These are phyloP conservation scores for Acanthococcus lagerstroemiae DNA, from an alignment of 2,888 invertebrate genomes.

Conservation along the genomic window DNA sequence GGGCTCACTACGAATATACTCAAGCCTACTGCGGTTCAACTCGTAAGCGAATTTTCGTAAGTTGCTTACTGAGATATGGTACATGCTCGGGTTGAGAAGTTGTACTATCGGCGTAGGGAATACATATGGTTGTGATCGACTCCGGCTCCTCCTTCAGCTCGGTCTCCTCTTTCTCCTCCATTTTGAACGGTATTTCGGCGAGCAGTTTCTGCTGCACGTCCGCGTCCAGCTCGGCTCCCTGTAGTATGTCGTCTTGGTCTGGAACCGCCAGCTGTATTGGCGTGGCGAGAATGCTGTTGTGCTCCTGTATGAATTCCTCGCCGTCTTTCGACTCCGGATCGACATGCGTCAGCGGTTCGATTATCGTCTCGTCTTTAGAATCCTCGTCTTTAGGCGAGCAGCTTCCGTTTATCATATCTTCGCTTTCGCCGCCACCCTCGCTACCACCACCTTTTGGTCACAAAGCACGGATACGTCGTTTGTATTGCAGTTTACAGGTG, in stretches of 20 bases:
- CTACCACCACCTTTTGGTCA: constrained; percentile 25
- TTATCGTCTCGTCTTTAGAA: constrained; percentile 7
- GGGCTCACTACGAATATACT: too few relatives aligned
- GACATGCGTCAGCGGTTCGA: not conserved
- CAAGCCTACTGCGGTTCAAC: too few relatives aligned
- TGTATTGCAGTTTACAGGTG: too few relatives aligned
- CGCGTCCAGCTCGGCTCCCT: constrained; percentile 20
- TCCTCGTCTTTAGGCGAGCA: constrained; percentile 24
- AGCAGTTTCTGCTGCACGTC: constrained; percentile 23
- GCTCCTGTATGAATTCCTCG: constrained; percentile 17
- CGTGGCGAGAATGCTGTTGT: not conserved
- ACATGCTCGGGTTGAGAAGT: constrained; percentile 24
- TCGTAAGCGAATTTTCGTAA: too few relatives aligned
- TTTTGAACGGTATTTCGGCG: constrained; percentile 26
- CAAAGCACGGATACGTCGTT: not conserved
- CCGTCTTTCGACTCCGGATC: not conserved
- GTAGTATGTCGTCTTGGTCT: constrained; percentile 18
- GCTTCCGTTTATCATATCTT: constrained; percentile 8
- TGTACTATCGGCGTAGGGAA: constrained; percentile 22
- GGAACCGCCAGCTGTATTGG: constrained; percentile 15
- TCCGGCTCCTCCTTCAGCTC: constrained; percentile 17
- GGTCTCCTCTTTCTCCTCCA: constrained; percentile 21
- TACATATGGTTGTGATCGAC: constrained; percentile 5
- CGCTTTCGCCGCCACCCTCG: constrained; percentile 24
- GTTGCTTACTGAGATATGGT: constrained; percentile 29